Percentiles rank a stretch among this genome's conserved stretches.
phyloP scores from a whole-genome alignment of 2,888 invertebrate genomes.

The Volucella bombylans region DNA sequence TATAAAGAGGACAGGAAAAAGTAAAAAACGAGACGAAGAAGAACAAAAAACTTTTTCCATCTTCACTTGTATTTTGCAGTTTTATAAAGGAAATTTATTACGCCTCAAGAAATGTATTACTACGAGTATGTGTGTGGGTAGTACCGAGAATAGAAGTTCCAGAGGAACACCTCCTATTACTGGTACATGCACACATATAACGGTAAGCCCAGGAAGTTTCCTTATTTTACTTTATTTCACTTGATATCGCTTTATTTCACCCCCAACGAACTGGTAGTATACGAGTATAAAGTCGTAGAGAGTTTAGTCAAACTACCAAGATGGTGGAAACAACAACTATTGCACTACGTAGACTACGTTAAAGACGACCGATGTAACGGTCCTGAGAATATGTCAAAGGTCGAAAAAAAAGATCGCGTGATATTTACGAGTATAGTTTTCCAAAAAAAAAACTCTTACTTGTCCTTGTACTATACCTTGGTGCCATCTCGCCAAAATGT shows the following conservation, averaged over 20 bases:
- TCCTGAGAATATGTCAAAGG: constrained; percentile 57
- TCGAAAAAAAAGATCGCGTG: constrained; percentile 65
- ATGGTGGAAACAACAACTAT: background rate
- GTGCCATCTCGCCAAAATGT: constrained; percentile 61
- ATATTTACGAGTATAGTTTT: constrained; percentile 69
- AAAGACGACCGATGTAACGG: constrained; percentile 9
- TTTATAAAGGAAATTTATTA: constrained; percentile 69
- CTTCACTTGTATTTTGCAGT: constrained; percentile 61
- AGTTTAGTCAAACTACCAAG: constrained; percentile 31
- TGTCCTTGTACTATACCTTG: constrained; percentile 26
- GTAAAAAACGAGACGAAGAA: background rate
- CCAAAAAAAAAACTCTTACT: constrained; percentile 11
- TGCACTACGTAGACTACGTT: no score
- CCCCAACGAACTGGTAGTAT: constrained; percentile 16
- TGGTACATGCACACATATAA: constrained; percentile 2
- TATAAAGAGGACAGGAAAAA: constrained; percentile 24
- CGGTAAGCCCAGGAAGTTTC: constrained; percentile 33
- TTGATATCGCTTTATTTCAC: no score
- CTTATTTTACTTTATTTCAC: constrained; percentile 49
- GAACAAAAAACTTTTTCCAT: constrained; percentile 65
- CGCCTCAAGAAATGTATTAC: constrained; percentile 55
- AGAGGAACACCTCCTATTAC: constrained; percentile 2
- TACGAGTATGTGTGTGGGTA: constrained; percentile 25
- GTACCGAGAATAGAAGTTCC: constrained; percentile 20
- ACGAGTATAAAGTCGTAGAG: constrained; percentile 27